These are phyloP conservation scores for Heliconius charithonia DNA, from an alignment of 2,888 invertebrate genomes.

Conservation along the genomic window DNA sequence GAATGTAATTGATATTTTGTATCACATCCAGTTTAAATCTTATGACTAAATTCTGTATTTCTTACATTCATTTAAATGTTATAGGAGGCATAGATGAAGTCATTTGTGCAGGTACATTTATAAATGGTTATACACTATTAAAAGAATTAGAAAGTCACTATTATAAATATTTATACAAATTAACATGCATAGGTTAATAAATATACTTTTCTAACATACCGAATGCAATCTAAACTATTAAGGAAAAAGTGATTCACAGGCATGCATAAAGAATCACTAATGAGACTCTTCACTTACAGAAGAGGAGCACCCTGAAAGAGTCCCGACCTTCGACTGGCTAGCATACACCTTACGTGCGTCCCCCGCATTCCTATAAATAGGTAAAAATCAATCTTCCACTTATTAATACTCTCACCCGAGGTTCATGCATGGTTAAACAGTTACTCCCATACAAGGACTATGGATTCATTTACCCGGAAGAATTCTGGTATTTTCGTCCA, in stretches of 20 bases:
- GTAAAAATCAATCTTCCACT: constrained; percentile 76
- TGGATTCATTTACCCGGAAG: constrained; percentile 79
- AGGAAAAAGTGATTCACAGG: constrained; percentile 43
- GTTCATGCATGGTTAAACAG: constrained; percentile 73
- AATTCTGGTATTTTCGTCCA: constrained; percentile 81
- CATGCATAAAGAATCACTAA: constrained; percentile 33
- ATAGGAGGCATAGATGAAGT: background rate
- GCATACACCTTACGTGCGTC: constrained; percentile 79
- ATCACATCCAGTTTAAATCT: too few relatives aligned
- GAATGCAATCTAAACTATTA: background rate
- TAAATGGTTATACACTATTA: background rate
- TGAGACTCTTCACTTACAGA: constrained; percentile 81
- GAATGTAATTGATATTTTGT: too few relatives aligned
- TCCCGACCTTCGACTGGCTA: constrained; percentile 86
- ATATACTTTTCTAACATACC: background rate
- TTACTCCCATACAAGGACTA: constrained; percentile 61
- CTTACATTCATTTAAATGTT: too few relatives aligned
- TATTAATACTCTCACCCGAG: constrained; percentile 66
- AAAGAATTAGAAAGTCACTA: background rate
- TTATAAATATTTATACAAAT: background rate
- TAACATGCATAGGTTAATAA: background rate
- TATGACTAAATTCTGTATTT: too few relatives aligned
- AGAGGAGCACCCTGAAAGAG: constrained; percentile 88
- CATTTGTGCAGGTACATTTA: background rate
- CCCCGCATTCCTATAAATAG: constrained; percentile 84